phyloP scores from a whole-genome alignment of 2,888 invertebrate species.

The Spatulosminthurus flaviceps region DNA sequence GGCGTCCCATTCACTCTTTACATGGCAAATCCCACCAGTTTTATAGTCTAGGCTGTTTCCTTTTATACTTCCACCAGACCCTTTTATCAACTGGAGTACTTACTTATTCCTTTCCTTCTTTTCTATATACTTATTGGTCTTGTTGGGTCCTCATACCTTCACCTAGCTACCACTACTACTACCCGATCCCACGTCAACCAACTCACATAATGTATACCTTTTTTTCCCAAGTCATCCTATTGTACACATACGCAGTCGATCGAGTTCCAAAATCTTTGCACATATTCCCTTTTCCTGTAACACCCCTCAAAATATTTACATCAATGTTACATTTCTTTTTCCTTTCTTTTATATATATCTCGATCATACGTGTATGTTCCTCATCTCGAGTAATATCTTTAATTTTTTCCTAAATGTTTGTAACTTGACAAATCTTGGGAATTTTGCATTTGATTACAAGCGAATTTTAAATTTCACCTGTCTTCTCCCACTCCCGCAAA shows the following conservation, averaged over 20 bases:
- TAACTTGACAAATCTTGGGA: too few relatives aligned
- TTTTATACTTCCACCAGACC: not conserved
- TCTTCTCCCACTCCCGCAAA: too few relatives aligned
- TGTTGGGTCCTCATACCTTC: not conserved
- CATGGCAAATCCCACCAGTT: conserved; percentile 29
- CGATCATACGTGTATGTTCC: too few relatives aligned
- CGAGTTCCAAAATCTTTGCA: not conserved
- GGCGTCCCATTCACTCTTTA: conserved; percentile 40
- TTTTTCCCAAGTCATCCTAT: conserved; percentile 1
- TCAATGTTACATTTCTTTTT: not conserved
- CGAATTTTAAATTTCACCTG: too few relatives aligned
- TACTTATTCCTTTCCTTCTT: not conserved
- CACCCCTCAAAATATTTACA: conserved; percentile 14
- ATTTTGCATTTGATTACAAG: too few relatives aligned
- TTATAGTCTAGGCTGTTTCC: conserved; percentile 12
- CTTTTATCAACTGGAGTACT: conserved; percentile 4
- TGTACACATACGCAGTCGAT: conserved; percentile 10
- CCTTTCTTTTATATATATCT: too few relatives aligned
- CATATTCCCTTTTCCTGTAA: not conserved
- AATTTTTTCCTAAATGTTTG: too few relatives aligned
- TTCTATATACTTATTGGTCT: too few relatives aligned
- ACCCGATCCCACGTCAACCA: not conserved
- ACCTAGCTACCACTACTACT: too few relatives aligned
- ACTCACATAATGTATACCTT: not conserved
- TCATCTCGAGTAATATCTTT: too few relatives aligned